Base-by-base conservation (phyloP, 2,113 vertebrate genomes). In the Phyllostomus hastatus region DNA sequence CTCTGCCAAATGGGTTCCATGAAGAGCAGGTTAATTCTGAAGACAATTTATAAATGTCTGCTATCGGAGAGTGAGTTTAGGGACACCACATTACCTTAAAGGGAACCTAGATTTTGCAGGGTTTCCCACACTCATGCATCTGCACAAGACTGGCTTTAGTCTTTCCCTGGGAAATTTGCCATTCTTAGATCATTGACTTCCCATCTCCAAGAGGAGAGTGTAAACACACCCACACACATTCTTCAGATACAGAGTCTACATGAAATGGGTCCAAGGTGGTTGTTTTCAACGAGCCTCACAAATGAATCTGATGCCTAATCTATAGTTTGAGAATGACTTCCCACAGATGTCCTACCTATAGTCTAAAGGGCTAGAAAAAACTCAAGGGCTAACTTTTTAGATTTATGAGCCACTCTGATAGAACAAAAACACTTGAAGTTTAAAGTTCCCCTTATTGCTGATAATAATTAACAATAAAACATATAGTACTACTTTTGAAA, bases 381-480 rank as follows among this genome's bases (percentile, higher is more conserved):
- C 41, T 50, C 52, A 48, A 87, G 17, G n/a, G 10, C 31, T 70
- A 88, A 86, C 24, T 46, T 95, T 57, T 64, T 75, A 81, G 54
- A 46, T 61, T 78, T 72, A n/a, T 94, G 67, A 96, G 35, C 38
- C 67, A 93, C 41, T 64, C n/a, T 85, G 33, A 64, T 2, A 95
- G 35, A 91, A 26, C 4, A 90, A 91, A 79, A 93, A 59, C 22
- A 82, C 0, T 7, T 38, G 19, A 90, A 66, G 26, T 31, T 59
- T 69, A 38, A 86, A 88, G 11, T 96, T 70, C 11, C 38, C 24
- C 35, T 85, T 59, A 75, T 7, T 64, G 33, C 66, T 96, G 57
- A 78, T 10, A 94, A 48, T 46, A 91, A 80, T 75, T 61, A 88
- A 28, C 19, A 69, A 84, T 14, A 66, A 95, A 95, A 91, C 43